Percentiles rank a stretch among this genome's conserved stretches.
phyloP scores from a whole-genome alignment of 2,888 invertebrate species.

The Catocala sponsa region DNA sequence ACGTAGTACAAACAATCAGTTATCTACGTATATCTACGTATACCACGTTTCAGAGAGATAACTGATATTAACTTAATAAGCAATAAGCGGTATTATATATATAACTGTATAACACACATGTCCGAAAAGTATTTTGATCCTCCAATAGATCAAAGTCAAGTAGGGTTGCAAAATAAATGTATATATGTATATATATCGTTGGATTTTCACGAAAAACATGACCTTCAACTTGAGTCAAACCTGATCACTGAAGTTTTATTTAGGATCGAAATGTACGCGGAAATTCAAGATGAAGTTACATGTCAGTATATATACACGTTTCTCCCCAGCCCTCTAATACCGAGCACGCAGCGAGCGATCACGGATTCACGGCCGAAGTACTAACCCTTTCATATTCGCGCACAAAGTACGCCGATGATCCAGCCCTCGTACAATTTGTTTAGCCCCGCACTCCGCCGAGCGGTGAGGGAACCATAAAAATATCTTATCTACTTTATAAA shows the following conservation, averaged over 20 bases:
- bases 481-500: constrained; percentile 20
- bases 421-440: constrained; percentile 13
- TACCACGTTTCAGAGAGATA: no score
- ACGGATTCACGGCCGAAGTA: neutral
- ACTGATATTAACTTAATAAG: no score
- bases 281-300: neutral
- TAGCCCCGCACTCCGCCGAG: constrained; percentile 3
- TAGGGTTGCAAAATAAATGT: no score
- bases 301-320: neutral
- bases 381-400: constrained; percentile 12
- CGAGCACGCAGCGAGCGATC: constrained; percentile 7
- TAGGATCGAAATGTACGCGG: neutral
- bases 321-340: neutral
- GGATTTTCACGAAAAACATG: neutral
- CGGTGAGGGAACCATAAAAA: constrained; percentile 13
- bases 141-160: no score
- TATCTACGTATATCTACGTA: no score
- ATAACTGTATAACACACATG: no score
- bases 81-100: no score
- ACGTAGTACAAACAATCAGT: no score
- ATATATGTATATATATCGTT: no score
- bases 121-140: no score
- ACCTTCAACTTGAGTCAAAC: constrained; percentile 10
- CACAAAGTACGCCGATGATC: constrained; percentile 5
- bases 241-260: constrained; percentile 6